phyloP scores from a whole-genome alignment of 2,113 vertebrate species.

The Burhinus bistriatus region DNA sequence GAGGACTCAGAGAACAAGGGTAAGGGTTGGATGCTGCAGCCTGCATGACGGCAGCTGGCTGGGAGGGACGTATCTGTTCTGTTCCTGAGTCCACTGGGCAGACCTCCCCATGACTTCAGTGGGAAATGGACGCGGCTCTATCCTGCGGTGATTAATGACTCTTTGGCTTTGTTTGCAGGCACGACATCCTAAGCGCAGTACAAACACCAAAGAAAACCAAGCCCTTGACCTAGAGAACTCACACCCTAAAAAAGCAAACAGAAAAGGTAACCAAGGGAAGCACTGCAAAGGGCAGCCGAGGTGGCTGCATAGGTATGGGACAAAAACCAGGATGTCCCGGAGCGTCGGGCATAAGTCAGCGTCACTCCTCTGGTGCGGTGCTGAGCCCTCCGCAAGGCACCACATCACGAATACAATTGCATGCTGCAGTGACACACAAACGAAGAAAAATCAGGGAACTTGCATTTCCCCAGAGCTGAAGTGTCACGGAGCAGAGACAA shows the following conservation, averaged over 20 bases:
- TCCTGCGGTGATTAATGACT: neutral
- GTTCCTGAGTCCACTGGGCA: neutral
- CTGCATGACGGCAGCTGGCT: accelerated
- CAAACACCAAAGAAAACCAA: constrained; percentile 20
- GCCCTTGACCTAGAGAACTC: neutral
- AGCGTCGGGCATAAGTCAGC: neutral
- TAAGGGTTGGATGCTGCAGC: neutral
- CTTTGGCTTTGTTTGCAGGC: neutral
- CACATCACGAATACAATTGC: accelerated
- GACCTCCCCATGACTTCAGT: neutral
- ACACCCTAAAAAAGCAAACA: constrained; percentile 15
- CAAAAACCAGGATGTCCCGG: neutral
- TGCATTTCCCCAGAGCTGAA: neutral
- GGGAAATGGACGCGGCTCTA: neutral
- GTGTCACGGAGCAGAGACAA: accelerated
- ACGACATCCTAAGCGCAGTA: neutral
- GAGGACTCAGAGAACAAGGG: neutral
- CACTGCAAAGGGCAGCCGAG: neutral
- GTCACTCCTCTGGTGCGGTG: neutral
- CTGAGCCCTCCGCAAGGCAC: neutral
- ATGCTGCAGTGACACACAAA: accelerated
- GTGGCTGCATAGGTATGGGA: neutral
- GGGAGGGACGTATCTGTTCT: neutral
- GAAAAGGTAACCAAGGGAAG: neutral
- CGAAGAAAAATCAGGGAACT: neutral